Percentiles rank a stretch among this genome's conserved stretches.
Conservation (phyloP, 2,797 vertebrate species). For the Gambusia yucatana region DNA sequence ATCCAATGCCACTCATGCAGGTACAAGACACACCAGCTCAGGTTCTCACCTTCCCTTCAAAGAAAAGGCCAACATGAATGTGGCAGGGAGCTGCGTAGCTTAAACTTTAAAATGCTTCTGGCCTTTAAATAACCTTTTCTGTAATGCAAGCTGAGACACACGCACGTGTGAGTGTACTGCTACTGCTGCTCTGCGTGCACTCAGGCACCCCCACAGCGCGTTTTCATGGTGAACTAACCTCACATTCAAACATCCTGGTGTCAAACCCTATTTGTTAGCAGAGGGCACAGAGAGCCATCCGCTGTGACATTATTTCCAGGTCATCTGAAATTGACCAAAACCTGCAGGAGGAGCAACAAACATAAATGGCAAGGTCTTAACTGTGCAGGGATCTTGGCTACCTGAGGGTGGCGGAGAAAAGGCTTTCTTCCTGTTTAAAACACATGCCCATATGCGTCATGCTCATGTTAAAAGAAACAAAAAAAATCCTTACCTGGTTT, state of each 20-base stretch:
- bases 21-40: neutral
- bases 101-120: slow-evolving; percentile 52
- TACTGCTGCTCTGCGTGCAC: slow-evolving; percentile 17
- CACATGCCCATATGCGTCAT: neutral
- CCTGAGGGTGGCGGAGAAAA: neutral
- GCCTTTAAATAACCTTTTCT: slow-evolving; percentile 67
- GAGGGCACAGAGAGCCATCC: slow-evolving; percentile 33
- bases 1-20: neutral
- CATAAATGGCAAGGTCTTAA: slow-evolving; percentile 18
- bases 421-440: neutral
- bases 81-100: slow-evolving; percentile 25
- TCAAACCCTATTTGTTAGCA: slow-evolving; percentile 49
- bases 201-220: slow-evolving; percentile 3
- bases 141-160: slow-evolving; percentile 44
- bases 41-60: slow-evolving; percentile 23
- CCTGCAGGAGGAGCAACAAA: slow-evolving; percentile 12
- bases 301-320: slow-evolving; percentile 46
- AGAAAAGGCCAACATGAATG: slow-evolving; percentile 38
- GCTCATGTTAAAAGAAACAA: neutral
- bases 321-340: slow-evolving; percentile 43
- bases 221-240: slow-evolving; percentile 19
- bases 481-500: slow-evolving; percentile 84
- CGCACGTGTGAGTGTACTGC: slow-evolving; percentile 4
- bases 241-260: slow-evolving; percentile 46
- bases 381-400: slow-evolving; percentile 8